Evolutionary conservation across 2,113 vertebrate species (phyloP).

Genomic region (Odontophorus gujanensis): DNA sequence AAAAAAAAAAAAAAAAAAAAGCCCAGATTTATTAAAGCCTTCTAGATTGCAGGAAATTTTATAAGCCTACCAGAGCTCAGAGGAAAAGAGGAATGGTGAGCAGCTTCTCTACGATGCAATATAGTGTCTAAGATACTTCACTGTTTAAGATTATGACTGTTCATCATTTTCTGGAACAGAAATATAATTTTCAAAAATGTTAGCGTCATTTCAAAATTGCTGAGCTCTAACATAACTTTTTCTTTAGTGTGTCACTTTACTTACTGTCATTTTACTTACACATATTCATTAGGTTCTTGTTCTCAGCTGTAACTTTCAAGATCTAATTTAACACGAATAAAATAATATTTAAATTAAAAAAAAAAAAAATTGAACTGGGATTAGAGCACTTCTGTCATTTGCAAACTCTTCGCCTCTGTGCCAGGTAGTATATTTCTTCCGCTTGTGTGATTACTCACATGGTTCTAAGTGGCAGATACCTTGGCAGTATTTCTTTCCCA

Average conservation of each 20-base stretch:
- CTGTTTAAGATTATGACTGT: neutral
- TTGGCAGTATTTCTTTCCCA: conserved; percentile 44
- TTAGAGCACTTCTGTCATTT: conserved; percentile 29
- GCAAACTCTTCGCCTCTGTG: conserved; percentile 20
- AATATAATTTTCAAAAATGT: neutral
- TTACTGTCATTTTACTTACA: conserved; percentile 12
- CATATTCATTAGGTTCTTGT: conserved; percentile 34
- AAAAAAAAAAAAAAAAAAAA: neutral
- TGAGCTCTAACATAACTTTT: neutral
- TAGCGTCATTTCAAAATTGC: conserved; percentile 5
- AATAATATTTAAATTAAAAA: conserved; percentile 23
- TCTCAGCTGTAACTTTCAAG: conserved; percentile 45
- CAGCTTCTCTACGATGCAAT: neutral
- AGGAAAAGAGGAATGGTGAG: neutral
- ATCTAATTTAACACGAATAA: conserved; percentile 5
- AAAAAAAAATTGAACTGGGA: neutral
- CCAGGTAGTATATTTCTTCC: conserved; percentile 38
- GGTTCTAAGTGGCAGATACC: neutral
- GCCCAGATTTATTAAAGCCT: neutral
- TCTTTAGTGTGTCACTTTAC: conserved; percentile 15
- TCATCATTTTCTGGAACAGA: conserved; percentile 26
- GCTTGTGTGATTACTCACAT: neutral
- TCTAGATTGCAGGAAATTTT: neutral
- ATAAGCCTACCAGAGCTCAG: neutral
- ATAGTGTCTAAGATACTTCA: neutral